These are phyloP conservation scores for Aphaenogaster floridana DNA, from an alignment of 1,140 invertebrate genomes.

Conservation along the genomic window DNA sequence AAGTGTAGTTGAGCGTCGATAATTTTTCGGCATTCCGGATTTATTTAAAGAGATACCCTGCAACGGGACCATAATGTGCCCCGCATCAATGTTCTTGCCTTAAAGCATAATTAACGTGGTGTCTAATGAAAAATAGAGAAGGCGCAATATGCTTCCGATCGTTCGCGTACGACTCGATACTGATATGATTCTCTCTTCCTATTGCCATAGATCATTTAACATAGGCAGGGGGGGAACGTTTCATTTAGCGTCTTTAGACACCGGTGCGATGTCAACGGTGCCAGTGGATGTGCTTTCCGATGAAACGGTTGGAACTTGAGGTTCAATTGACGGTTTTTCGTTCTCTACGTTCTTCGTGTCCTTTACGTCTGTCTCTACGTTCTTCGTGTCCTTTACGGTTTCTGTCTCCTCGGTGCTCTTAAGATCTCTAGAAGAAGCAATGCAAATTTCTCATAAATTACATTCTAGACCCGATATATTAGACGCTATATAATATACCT, in stretches of 20 bases:
- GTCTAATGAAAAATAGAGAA: conserved; percentile 78
- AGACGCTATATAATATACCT: conserved; percentile 66
- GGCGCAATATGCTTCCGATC: conserved; percentile 76
- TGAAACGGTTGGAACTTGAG: not conserved
- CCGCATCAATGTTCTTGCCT: conserved; percentile 66
- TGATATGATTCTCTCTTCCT: conserved; percentile 82
- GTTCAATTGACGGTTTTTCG: not conserved
- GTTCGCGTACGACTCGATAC: conserved; percentile 79
- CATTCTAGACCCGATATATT: not conserved
- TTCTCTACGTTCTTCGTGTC: not conserved
- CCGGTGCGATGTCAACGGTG: not conserved
- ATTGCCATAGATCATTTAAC: conserved; percentile 71
- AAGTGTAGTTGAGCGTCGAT: conserved; percentile 78
- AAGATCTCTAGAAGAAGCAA: not conserved
- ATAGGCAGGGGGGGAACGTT: conserved; percentile 49
- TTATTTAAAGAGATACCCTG: conserved; percentile 71
- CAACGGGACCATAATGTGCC: conserved; percentile 61
- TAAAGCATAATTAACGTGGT: conserved; percentile 70
- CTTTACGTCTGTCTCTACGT: not conserved
- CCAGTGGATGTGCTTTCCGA: not conserved
- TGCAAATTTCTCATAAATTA: not conserved
- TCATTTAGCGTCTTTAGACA: conserved; percentile 70
- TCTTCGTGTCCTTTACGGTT: not conserved
- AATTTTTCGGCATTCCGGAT: conserved; percentile 67
- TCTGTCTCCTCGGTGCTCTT: not conserved